Base-by-base conservation (phyloP, 64 coral and sea anemone species). In the Porites lutea region DNA sequence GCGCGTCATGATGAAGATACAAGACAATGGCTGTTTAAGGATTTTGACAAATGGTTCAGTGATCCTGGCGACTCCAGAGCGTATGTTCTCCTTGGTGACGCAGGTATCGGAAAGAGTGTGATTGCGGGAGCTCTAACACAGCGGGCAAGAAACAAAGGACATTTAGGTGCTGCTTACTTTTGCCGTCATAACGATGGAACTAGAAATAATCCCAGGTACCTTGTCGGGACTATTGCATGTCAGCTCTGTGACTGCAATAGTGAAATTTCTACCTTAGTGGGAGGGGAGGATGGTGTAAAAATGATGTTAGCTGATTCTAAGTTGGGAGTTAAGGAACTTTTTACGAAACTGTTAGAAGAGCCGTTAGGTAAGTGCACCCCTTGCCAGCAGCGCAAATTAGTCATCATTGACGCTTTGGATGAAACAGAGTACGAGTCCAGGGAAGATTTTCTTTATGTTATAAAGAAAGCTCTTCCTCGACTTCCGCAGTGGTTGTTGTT, bases 301-400 rank as follows among this genome's bases (percentile, higher is more conserved):
- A 87, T 48, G 3, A 49, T 87, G 68, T 53, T 87, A 16, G 2
- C 48, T 15, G 74, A 87, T 72, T 15, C 18, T 87, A 57, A 73
- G 8, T 48, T 87, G 13, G 85, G 85, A 0, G 47, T 87, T 23
- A 48, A 74, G 5, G 85, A 87, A 21, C 19, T 87, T 5, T 87
- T 87, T 87, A 87, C 85, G 4, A 87, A 87, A 72, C 44, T 87
- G 16, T 73, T 87, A 37, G 18, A 87, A 72, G 85, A 87, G 51
- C 85, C 85, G 43, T 27, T 87, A 73, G 58, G 20, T 69, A 86
- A 70, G 50, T 69, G 46, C 18, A n/a, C 12, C 48, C 2, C 15
- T 21, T 51, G 44, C 52, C 7, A 19, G 4, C 51, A 58, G n/a
- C 47, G 64, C 68, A 86, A 54, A 10, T 54, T 86, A 69, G 83